Conservation (phyloP, 2,113 vertebrate species). For the Dolichallabes microphthalmus region DNA sequence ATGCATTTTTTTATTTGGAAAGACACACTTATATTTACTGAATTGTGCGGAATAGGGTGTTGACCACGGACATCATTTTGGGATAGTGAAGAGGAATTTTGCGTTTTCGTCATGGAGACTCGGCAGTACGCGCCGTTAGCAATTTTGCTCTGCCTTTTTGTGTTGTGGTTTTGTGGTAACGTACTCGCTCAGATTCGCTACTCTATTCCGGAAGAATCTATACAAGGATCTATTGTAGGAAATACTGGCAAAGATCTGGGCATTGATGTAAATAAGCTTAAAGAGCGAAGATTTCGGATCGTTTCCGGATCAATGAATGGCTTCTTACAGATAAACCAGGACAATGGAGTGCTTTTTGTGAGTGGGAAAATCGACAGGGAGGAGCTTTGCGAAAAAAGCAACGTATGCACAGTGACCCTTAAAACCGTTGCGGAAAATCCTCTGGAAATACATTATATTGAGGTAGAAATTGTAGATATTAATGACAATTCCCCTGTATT, state of each 20-base stretch:
- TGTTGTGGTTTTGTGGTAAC: conserved; percentile 14
- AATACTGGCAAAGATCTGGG: conserved; percentile 58
- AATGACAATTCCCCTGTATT: conserved; percentile 57
- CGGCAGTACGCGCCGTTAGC: not conserved
- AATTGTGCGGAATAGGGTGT: not conserved
- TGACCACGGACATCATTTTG: not conserved
- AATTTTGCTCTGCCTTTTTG: conserved; percentile 7
- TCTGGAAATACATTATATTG: conserved; percentile 57
- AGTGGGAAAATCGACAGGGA: conserved; percentile 54
- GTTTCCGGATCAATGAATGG: conserved; percentile 47
- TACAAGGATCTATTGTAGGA: conserved; percentile 51
- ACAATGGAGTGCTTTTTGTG: conserved; percentile 47
- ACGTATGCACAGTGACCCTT: conserved; percentile 41
- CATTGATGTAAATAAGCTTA: conserved; percentile 54
- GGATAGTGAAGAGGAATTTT: not conserved
- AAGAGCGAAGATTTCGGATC: conserved; percentile 46
- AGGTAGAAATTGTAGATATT: conserved; percentile 52
- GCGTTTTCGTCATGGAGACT: conserved; percentile 11
- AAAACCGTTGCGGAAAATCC: conserved; percentile 56
- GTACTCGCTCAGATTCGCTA: conserved; percentile 49
- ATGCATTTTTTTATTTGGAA: not conserved
- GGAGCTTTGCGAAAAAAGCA: conserved; percentile 44
- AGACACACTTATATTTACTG: not conserved
- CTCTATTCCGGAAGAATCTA: conserved; percentile 50
- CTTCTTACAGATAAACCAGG: conserved; percentile 52